phyloP scores from a whole-genome alignment of 2,888 invertebrate genomes.

The Halictus ligatus region DNA sequence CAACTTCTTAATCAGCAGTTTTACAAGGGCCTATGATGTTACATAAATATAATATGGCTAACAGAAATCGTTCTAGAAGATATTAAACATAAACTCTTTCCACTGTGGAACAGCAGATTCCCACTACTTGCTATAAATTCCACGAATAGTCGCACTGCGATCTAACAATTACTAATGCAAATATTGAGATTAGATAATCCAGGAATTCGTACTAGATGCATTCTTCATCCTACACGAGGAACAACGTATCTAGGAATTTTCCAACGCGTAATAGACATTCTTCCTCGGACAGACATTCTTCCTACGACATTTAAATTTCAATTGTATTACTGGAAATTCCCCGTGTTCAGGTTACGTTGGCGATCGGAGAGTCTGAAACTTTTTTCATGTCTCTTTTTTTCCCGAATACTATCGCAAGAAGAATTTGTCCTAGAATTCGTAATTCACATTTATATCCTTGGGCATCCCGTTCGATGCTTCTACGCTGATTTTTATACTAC shows the following conservation, averaged over 20 bases:
- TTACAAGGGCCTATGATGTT: background rate
- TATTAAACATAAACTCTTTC: background rate
- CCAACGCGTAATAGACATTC: constrained; percentile 44
- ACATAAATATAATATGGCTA: background rate
- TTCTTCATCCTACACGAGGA: constrained; percentile 21
- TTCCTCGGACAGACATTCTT: constrained; percentile 56
- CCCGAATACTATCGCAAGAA: constrained; percentile 21
- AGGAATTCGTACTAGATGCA: constrained; percentile 25
- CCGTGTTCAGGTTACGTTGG: constrained; percentile 19
- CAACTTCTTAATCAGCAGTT: background rate
- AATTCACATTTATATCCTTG: constrained; percentile 13
- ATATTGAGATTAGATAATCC: constrained; percentile 13
- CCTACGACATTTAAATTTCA: constrained; percentile 44
- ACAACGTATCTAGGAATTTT: constrained; percentile 60
- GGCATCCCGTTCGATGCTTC: background rate
- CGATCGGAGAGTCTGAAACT: constrained; percentile 6
- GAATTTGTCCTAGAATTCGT: constrained; percentile 62
- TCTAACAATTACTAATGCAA: constrained; percentile 1
- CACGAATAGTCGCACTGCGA: background rate
- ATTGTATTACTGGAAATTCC: constrained; percentile 61
- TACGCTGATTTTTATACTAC: background rate
- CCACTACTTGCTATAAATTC: constrained; percentile 4
- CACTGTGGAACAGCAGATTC: background rate
- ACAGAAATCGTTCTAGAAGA: background rate
- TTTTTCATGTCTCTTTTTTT: constrained; percentile 13